Base-by-base conservation (phyloP, 2,113 vertebrate species). In the Myxocyprinus asiaticus region DNA sequence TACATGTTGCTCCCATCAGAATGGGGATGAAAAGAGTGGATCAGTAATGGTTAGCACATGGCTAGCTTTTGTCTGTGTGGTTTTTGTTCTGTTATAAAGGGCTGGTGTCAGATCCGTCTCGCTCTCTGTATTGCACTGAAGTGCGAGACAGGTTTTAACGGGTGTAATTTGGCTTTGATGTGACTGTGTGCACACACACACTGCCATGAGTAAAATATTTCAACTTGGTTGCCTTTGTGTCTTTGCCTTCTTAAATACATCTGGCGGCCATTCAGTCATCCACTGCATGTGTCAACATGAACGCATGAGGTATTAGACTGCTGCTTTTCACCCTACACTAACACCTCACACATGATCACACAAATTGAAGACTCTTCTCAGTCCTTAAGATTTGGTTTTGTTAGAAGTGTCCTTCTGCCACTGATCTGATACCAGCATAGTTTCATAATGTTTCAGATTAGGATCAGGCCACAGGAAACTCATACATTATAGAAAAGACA, bases 21-120 rank as follows among this genome's bases (percentile, higher is more conserved):
- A 86, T 83, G 83, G 85, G 88, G 83, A 33, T 33, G 22, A 33
- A 33, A 33, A 33, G 22, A 33, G 22, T 33, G 22, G 87, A 86
- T 89, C 79, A 82, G 72, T 94, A 94, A 93, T 92, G 92, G 90
- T 90, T 92, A 89, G 86, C 92, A 94, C 88, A 92, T 93, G 93
- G 89, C 83, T 78, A 80, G 85, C 89, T 89, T 93, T 91, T 93
- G 91, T 93, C 90, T 90, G 87, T 90, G 91, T 43, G 89, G 89
- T 77, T 92, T 92, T 87, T 88, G 82, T 88, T 87, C 76, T 48
- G 78, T 88, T 88, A 89, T 90, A 91, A 91, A 91, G 89, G 86
- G 88, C 88, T 89, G 90, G 91, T 92, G 91, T 89, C 74, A 75
- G 90, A 85, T 81, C 84, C 88, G 87, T 88, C 86, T 79, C 67